Evolutionary conservation across 1,140 invertebrate genomes (phyloP), one percentile per base, ranked within the genome.

Genomic region (Ceratosolen solmsi): DNA sequence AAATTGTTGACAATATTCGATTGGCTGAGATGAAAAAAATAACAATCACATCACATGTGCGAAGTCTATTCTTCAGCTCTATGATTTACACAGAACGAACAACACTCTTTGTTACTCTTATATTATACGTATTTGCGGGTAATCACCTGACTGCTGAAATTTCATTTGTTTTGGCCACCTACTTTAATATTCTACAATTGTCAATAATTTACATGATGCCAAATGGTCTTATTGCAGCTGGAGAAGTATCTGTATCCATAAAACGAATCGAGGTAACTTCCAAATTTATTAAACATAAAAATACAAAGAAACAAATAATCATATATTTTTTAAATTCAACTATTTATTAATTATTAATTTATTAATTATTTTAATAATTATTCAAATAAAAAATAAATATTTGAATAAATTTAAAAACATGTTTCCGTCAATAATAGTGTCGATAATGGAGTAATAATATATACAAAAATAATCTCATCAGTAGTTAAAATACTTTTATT

Each of bases 41-140:
- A 51, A 94, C 92, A 25, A 92, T 93, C 36, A 92, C 95, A 0
- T 94, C 95, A 0, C 95, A 96, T 85, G 89, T 97, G 15, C 93
- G 95, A 77, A 95, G 94, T 33, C 90, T 96, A 41, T 96, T 95
- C 90, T 92, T 95, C 75, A 94, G 93, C 27, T 93, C 93, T 83
- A 94, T 94, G 91, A 93, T 95, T 1, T 94, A 95, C 86, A 94
- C 94, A 0, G 94, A 96, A 85, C 93, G 96, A 85, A 88, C 95
- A 0, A 94, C 95, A 0, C 89, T 97, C 0, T 96, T 95, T 85
- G 92, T 96, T 20, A 96, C 95, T 0, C 91, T 97, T 27, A 87
- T 96, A 0, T 93, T 94, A 2, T 96, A 94, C 83, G 93, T 95
- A 2, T 86, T 96, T 0, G 86, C 94, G 80, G 94, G 94, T 0